Percentiles rank a stretch among this genome's conserved stretches.
Evolutionary conservation across 2,113 vertebrate species (phyloP).

Genomic region (Cyanoderma ruficeps): DNA sequence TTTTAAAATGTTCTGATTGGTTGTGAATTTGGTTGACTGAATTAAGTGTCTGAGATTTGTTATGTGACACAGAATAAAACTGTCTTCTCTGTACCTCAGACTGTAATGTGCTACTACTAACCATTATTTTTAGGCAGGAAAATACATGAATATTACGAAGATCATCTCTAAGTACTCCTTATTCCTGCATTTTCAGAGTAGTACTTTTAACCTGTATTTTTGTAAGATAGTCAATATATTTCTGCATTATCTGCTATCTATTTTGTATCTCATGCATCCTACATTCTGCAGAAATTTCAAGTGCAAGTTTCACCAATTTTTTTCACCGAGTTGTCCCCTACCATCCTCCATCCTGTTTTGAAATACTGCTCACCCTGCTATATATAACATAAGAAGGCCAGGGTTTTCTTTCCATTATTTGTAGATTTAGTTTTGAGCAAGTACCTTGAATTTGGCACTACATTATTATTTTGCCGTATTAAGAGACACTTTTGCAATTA

Average conservation of each 20-base stretch:
- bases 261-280: background rate
- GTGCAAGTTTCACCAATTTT: background rate
- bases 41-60: background rate
- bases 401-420: background rate
- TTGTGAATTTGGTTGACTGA: background rate
- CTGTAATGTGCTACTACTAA: background rate
- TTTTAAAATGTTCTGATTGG: background rate
- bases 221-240: background rate
- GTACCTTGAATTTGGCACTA: background rate
- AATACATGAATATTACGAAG: background rate
- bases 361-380: background rate
- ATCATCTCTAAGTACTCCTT: background rate
- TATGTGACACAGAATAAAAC: background rate
- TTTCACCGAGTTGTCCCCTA: background rate
- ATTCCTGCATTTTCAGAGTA: background rate
- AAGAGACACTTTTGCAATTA: background rate
- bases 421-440: background rate
- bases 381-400: background rate
- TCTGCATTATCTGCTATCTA: background rate
- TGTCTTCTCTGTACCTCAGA: background rate
- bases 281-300: background rate
- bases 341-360: background rate
- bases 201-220: background rate
- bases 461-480: background rate
- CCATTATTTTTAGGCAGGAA: background rate